Evolutionary conservation across 2,113 vertebrate species (phyloP).

Genomic region (Chloropsis hardwickii): DNA sequence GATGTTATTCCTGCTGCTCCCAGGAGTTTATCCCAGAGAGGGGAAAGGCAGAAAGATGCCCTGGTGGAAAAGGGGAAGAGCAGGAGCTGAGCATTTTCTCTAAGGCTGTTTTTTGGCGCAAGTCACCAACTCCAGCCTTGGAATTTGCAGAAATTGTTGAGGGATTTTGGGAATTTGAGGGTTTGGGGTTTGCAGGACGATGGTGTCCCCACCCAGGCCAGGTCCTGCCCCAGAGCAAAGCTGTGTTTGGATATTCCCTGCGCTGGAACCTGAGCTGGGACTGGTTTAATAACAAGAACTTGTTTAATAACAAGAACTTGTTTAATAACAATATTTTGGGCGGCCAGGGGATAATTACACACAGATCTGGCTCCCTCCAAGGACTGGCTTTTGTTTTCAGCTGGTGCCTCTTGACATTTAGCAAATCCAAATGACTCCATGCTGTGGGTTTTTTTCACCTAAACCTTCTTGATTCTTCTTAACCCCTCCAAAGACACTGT

Average conservation of each 20-base stretch:
- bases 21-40: background rate
- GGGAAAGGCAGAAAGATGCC: background rate
- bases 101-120: fast-evolving
- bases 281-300: background rate
- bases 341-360: background rate
- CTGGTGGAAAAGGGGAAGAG: background rate
- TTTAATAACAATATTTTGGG: background rate
- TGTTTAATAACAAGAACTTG: no score
- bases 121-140: fast-evolving
- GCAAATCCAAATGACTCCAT: background rate
- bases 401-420: background rate
- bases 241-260: fast-evolving
- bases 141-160: background rate
- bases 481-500: background rate
- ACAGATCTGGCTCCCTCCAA: background rate
- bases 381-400: background rate
- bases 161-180: background rate
- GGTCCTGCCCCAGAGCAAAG: no score
- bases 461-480: background rate
- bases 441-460: background rate
- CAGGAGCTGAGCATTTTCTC: background rate
- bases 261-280: background rate
- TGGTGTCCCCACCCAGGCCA: background rate
- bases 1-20: background rate
- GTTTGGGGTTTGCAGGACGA: background rate